Base-by-base conservation (phyloP, 2,797 vertebrate species). In the Brachyalestes nurse region DNA sequence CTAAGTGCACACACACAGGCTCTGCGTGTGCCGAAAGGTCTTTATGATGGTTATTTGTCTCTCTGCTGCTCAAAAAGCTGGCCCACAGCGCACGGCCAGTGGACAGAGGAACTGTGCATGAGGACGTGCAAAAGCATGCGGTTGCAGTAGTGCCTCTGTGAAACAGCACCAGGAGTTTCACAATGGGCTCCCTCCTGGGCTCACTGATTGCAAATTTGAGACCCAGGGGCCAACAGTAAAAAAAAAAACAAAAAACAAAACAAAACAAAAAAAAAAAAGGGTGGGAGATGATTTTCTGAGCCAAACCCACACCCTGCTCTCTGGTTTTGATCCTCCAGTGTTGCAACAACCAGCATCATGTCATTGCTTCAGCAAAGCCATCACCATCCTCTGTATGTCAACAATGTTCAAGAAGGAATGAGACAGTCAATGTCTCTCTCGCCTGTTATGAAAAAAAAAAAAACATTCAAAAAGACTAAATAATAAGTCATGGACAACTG, bases 121-220 rank as follows among this genome's bases (percentile, higher is more conserved):
- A 38, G 16, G 60, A 21, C 45, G 77, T 75, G 60, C 34, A 55
- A 73, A 40, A 71, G n/a, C 6, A n/a, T 9, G 19, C 38, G 69
- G 13, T 57, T 53, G 17, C 53, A 60, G 71, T 82, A 72, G n/a
- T 42, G 78, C 70, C 45, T 81, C 69, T 47, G 57, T 67, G 65
- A 80, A 75, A 71, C 28, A 67, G 80, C 51, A 70, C 77, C 79
- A 85, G 71, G 77, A 45, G 72, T 84, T 86, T 85, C 84, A 86
- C 86, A 87, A 87, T 78, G 64, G 65, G 53, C 76, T 78, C 79
- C 78, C 83, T 83, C 76, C 83, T 78, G 82, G 83, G 78, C 53
- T 78, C 38, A 14, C 58, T 72, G 77, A 83, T 81, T 87, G 75
- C 75, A 77, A 64, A 84, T 86, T 73, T 70, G 77, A 64, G 58